These are phyloP conservation scores for Otis tarda DNA, from an alignment of 2,113 vertebrate species.

Conservation along the genomic window DNA sequence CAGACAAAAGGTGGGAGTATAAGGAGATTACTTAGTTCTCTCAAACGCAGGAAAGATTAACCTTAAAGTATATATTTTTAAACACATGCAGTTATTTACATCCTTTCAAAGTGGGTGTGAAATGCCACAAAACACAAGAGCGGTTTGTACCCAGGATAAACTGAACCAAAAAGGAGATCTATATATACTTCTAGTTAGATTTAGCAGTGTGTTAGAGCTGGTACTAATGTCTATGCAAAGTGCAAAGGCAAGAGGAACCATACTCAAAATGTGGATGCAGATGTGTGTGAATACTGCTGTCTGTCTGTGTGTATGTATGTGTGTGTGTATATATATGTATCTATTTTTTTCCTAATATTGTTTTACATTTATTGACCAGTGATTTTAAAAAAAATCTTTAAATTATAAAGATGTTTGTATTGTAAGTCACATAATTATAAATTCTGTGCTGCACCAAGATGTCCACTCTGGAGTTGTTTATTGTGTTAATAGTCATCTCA, in stretches of 20 bases:
- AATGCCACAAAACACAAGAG: background rate
- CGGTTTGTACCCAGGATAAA: background rate
- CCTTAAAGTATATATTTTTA: background rate
- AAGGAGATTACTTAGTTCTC: background rate
- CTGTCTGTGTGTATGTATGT: background rate
- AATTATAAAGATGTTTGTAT: background rate
- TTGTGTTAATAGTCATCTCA: background rate
- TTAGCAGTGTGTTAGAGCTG: background rate
- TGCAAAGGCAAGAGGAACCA: background rate
- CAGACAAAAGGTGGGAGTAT: background rate
- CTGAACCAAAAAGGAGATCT: background rate
- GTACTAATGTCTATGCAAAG: background rate
- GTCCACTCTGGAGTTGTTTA: background rate
- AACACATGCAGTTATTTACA: background rate
- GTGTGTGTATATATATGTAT: fast-evolving
- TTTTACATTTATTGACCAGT: background rate
- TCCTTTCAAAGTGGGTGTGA: background rate
- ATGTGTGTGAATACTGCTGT: background rate
- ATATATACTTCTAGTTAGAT: background rate
- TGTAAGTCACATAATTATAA: background rate
- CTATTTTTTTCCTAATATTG: background rate
- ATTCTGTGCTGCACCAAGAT: background rate
- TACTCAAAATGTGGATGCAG: background rate
- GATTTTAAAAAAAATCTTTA: background rate
- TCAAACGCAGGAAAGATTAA: background rate